Evolutionary conservation across 2,797 vertebrate genomes (phyloP).

Genomic region (Acipenser ruthenus): DNA sequence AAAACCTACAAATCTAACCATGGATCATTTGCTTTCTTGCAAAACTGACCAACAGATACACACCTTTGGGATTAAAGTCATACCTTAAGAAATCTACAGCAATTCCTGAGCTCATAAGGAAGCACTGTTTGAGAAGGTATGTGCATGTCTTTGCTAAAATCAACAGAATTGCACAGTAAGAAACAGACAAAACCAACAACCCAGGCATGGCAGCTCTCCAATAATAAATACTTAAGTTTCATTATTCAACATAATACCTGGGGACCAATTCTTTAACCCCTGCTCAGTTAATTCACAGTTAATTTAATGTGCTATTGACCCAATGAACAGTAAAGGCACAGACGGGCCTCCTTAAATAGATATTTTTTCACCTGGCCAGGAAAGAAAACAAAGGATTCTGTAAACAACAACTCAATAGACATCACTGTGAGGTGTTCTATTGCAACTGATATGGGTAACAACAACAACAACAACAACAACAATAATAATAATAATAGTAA

Average conservation of each 20-base stretch:
- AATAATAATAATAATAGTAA: neutral
- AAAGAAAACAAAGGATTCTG: slow-evolving; percentile 62
- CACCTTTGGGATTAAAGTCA: slow-evolving; percentile 10
- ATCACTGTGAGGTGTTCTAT: slow-evolving; percentile 55
- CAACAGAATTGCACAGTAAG: slow-evolving; percentile 60
- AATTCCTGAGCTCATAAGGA: slow-evolving; percentile 19
- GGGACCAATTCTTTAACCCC: slow-evolving; percentile 64
- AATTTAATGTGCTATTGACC: slow-evolving; percentile 79
- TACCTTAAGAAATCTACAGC: slow-evolving; percentile 16
- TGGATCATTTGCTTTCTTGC: slow-evolving; percentile 9
- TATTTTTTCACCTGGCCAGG: slow-evolving; percentile 58
- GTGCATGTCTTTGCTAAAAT: slow-evolving; percentile 62
- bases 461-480: neutral
- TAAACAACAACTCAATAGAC: slow-evolving; percentile 74
- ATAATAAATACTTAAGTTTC: slow-evolving; percentile 60
- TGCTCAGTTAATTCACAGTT: slow-evolving; percentile 80
- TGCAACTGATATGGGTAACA: slow-evolving; percentile 30
- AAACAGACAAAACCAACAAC: slow-evolving; percentile 32
- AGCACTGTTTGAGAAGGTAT: slow-evolving; percentile 20
- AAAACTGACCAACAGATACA: slow-evolving; percentile 9
- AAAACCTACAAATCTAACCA: no score
- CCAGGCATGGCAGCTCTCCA: slow-evolving; percentile 36
- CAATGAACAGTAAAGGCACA: slow-evolving; percentile 46
- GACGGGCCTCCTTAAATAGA: slow-evolving; percentile 30
- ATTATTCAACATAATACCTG: slow-evolving; percentile 51